Conservation (phyloP, 2,888 invertebrate genomes). For the Trisateles emortualis region DNA sequence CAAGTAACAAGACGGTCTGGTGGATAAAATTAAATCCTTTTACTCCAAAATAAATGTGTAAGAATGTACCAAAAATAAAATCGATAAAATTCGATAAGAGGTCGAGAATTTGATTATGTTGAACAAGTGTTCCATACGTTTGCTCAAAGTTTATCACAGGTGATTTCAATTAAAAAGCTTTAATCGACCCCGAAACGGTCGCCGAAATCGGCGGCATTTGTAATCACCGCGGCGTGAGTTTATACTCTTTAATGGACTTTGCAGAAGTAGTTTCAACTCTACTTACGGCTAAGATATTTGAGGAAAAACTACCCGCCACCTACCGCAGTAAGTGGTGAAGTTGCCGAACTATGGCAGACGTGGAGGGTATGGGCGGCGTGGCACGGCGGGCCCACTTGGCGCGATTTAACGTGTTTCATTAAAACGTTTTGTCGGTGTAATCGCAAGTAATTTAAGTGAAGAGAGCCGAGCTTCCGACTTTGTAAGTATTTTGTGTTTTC, state of each 20-base stretch:
- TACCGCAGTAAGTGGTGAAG: conserved; percentile 81
- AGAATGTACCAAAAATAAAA: too few relatives aligned
- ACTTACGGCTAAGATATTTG: conserved; percentile 85
- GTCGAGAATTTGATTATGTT: conserved; percentile 43
- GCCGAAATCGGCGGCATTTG: conserved; percentile 81
- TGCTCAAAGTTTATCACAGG: conserved; percentile 58
- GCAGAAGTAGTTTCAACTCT: conserved; percentile 84
- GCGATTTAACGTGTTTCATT: conserved; percentile 86
- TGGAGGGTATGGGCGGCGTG: conserved; percentile 49
- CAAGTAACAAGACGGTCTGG: conserved; percentile 13
- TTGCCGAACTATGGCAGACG: conserved; percentile 76
- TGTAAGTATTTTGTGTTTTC: conserved; percentile 87
- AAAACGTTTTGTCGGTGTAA: conserved; percentile 86
- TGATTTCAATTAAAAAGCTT: conserved; percentile 81
- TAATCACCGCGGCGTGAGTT: conserved; percentile 81
- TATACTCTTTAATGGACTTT: conserved; percentile 86
- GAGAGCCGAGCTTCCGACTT: conserved; percentile 86
- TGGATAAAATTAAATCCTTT: conserved; percentile 20
- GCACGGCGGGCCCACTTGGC: conserved; percentile 73
- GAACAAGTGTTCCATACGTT: conserved; percentile 31
- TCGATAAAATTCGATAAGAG: too few relatives aligned
- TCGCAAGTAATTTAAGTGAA: conserved; percentile 87
- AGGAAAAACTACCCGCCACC: conserved; percentile 83
- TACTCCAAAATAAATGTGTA: conserved; percentile 27
- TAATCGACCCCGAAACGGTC: conserved; percentile 78